A percentile compares a stretch with the other conserved stretches of the same genome.
phyloP scores from a whole-genome alignment of 2,113 vertebrate genomes.

The Nannobrachium achirus region DNA sequence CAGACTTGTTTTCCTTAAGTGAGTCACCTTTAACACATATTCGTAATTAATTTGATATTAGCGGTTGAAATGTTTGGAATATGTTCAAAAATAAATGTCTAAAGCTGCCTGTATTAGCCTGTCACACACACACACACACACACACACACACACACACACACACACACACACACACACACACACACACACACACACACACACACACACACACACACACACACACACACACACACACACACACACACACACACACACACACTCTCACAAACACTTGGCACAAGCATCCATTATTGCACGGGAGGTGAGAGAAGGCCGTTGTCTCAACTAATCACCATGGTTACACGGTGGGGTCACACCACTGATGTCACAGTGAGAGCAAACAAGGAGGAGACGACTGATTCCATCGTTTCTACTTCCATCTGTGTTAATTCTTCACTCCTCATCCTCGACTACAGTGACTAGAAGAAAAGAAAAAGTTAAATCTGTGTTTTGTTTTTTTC shows the following conservation, averaged over 20 bases:
- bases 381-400: slow-evolving; percentile 49
- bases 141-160: neutral
- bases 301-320: slow-evolving; percentile 35
- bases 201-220: neutral
- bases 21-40: too few species aligned
- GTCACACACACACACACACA: slow-evolving; percentile 3
- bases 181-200: neutral
- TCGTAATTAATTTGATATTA: too few species aligned
- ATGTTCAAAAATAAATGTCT: too few species aligned
- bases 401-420: slow-evolving; percentile 8
- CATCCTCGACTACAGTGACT: slow-evolving; percentile 23
- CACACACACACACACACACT: slow-evolving; percentile 1
- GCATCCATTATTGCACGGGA: slow-evolving; percentile 15
- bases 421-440: slow-evolving; percentile 32
- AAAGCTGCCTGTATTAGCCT: too few species aligned
- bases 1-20: too few species aligned
- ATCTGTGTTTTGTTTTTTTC: too few species aligned
- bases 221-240: neutral
- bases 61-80: too few species aligned
- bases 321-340: slow-evolving; percentile 55
- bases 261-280: slow-evolving; percentile 22
- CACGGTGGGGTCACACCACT: slow-evolving; percentile 35
- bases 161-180: neutral
- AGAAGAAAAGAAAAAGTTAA: too few species aligned
- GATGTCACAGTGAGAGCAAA: slow-evolving; percentile 44